phyloP scores from a whole-genome alignment of 2,113 vertebrate species.

The Sylvia atricapilla region DNA sequence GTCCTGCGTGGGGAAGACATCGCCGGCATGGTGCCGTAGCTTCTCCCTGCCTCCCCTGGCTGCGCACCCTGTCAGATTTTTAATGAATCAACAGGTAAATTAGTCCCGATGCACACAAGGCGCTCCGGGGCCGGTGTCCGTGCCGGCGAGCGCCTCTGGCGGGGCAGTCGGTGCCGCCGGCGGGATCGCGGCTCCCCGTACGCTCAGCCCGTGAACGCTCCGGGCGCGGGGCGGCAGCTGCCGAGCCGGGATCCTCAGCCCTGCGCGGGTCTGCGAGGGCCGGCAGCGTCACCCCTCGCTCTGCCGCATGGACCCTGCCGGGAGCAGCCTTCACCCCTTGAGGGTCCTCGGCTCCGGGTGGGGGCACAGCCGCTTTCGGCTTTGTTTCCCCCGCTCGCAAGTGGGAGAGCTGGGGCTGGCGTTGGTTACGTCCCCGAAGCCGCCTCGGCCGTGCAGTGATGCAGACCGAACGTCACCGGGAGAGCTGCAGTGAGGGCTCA shows the following conservation, averaged over 20 bases:
- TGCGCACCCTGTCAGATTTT: neutral
- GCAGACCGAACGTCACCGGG: slow-evolving; percentile 51
- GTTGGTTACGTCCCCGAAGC: neutral
- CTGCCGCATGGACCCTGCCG: neutral
- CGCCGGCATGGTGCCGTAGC: neutral
- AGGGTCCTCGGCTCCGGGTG: neutral
- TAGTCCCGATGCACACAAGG: neutral
- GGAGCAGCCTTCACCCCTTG: neutral
- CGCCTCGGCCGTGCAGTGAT: neutral
- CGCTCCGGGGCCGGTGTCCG: neutral
- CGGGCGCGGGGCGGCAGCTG: neutral
- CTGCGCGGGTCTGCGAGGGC: neutral
- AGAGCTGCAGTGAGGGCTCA: slow-evolving; percentile 59
- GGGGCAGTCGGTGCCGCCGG: neutral
- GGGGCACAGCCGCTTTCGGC: neutral
- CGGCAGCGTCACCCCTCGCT: neutral
- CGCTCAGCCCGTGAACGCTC: neutral
- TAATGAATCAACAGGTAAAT: slow-evolving; percentile 60
- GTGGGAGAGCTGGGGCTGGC: neutral
- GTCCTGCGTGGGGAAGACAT: neutral
- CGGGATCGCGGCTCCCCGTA: accelerated
- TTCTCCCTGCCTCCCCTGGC: neutral
- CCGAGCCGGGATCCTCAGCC: neutral
- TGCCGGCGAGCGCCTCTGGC: neutral
- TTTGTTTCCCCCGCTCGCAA: neutral